Base-by-base conservation (phyloP, 2,797 vertebrate genomes). In the Paramormyrops hopkinsi region DNA sequence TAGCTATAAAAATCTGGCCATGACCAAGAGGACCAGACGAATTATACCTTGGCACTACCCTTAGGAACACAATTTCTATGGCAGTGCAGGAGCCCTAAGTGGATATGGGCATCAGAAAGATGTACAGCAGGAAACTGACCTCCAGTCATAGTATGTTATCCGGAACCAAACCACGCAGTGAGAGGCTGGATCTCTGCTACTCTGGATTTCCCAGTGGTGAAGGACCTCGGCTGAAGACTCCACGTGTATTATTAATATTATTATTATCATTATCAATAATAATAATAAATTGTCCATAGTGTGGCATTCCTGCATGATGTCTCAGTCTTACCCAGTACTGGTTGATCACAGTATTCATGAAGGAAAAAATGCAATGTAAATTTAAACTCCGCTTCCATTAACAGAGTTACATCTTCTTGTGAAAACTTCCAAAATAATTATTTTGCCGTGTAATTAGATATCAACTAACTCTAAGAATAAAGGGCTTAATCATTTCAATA, bases 391-490 rank as follows among this genome's bases (percentile, higher is more conserved):
- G 48, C 53, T 22, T 33, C 44, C 73, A 90, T n/a, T 85, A 85
- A 85, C 25, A 25, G 51, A 56, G 54, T 65, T 19, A 2, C 44
- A 48, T 51, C 82, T 3, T 33, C 88, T 12, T 86, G 25, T 14
- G 51, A 89, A 83, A 62, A 44, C 89, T 79, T 89, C 51, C 79
- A 85, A 91, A 91, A 25, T 88, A 54, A 90, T 92, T 89, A 86
- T 90, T 90, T 90, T 91, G 88, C 84, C 62, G 37, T 37, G 69
- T 92, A 94, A 93, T 91, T 88, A 92, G 88, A 54, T 92, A 87
- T 90, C 91, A 93, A 90, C 93, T 93, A 92, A 90, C 88, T 91
- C 8, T 53, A 89, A 88, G 91, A 87, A 89, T 73, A 79, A 89
- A 88, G 50, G 83, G 76, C 92, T 92, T 89, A 86, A 93, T 93